Evolutionary conservation across 2,113 vertebrate species (phyloP), one percentile per base, ranked within the genome.

Genomic region (Athene noctua): DNA sequence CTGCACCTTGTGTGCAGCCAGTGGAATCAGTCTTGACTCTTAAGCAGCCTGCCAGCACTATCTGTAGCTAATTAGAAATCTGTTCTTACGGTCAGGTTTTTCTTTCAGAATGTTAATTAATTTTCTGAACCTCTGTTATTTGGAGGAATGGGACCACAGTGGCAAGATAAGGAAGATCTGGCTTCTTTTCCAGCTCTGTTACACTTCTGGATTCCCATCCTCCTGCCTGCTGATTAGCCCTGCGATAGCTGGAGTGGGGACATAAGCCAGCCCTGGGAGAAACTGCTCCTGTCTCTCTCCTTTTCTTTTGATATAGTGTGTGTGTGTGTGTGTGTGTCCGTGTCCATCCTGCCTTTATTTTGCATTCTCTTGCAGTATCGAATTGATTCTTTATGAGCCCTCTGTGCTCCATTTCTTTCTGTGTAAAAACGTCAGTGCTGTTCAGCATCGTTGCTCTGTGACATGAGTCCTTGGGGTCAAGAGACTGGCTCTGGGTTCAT

Each of bases 31-130:
- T 40, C 34, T 57, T 71, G 88, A 19, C 77, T 92, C 65, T 32
- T 80, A 58, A 88, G 57, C 80, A 78, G 59, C 47, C 63, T 84
- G 57, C n/a, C 2, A 1, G 40, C 4, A 2, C 57, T 74, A 42
- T 36, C 90, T 46, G 66, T 23, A 85, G 70, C 66, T 95, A 89
- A 94, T 95, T 94, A 94, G 78, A 61, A 94, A 82, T 79, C 70
- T 49, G 34, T 70, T 85, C 70, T 62, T 54, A 36, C 1, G 10
- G 77, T 89, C 80, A 94, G 58, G 34, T 68, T 87, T 84, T 68
- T 27, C 63, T 81, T 87, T 75, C 74, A 62, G 96, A 93, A 94
- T 94, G 62, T 82, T 97, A 97, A 91, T 94, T 92, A 92, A 94
- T 92, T 89, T 93, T 87, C 44, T 32, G 68, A 71, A 68, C 80